Percentiles rank a stretch among this genome's conserved stretches.
phyloP scores from a whole-genome alignment of 2,797 vertebrate genomes.

The Chelon labrosus region DNA sequence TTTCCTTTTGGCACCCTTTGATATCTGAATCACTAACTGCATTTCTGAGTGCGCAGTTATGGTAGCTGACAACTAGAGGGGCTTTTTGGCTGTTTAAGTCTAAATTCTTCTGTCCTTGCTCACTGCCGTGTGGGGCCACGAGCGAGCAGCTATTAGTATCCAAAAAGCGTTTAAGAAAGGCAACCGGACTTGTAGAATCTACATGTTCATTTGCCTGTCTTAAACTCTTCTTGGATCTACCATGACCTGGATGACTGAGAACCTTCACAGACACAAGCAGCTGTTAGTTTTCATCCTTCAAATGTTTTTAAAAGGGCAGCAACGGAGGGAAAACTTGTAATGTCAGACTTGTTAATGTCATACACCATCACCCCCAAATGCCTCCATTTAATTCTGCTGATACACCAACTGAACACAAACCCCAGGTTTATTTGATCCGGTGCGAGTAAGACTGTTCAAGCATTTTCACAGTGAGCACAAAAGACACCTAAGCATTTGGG shows the following conservation, averaged over 20 bases:
- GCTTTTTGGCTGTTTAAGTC: slow-evolving; percentile 28
- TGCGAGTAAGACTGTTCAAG: slow-evolving; percentile 6
- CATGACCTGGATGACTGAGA: too few species aligned
- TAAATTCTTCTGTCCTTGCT: slow-evolving; percentile 24
- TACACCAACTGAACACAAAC: slow-evolving; percentile 13
- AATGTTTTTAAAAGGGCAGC: slow-evolving; percentile 31
- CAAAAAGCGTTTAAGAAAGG: slow-evolving; percentile 4
- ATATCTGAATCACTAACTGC: slow-evolving; percentile 35
- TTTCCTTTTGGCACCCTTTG: slow-evolving; percentile 21
- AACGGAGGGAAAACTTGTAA: slow-evolving; percentile 60
- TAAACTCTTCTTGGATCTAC: too few species aligned
- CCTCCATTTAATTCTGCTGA: slow-evolving; percentile 40
- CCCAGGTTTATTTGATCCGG: slow-evolving; percentile 21
- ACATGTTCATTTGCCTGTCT: too few species aligned
- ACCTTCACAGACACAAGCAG: slow-evolving; percentile 22
- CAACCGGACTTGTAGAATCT: too few species aligned
- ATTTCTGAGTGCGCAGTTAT: slow-evolving; percentile 30
- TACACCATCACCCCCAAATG: slow-evolving; percentile 41
- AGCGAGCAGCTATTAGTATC: slow-evolving; percentile 62
- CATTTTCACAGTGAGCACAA: slow-evolving; percentile 8
- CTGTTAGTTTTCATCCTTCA: slow-evolving; percentile 60
- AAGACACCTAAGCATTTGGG: neutral
- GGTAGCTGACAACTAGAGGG: slow-evolving; percentile 32
- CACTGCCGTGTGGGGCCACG: slow-evolving; percentile 25
- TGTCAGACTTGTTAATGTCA: slow-evolving; percentile 47